phyloP scores from a whole-genome alignment of 1,140 invertebrate species.

The Anastrepha ludens region DNA sequence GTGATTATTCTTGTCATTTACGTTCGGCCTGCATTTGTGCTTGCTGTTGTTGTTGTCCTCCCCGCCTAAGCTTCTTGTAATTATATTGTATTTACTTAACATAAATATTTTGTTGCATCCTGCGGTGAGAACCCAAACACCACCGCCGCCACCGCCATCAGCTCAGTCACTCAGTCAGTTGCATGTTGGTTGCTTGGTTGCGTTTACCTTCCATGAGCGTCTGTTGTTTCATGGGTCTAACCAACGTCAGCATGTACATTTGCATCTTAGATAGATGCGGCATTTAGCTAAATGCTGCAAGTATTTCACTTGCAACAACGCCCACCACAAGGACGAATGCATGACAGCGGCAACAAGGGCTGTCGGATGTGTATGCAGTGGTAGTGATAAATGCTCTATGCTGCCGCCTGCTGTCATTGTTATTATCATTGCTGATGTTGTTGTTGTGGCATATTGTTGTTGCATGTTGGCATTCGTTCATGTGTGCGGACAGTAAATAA shows the following conservation, averaged over 20 bases:
- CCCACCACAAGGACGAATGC: not conserved
- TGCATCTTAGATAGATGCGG: conserved; percentile 11
- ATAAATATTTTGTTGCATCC: conserved; percentile 9
- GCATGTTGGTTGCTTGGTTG: not conserved
- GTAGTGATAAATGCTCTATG: too few relatives aligned
- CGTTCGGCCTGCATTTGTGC: not conserved
- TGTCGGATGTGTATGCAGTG: not conserved
- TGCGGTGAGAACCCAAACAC: not conserved
- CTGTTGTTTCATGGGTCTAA: not conserved
- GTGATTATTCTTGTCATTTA: not conserved
- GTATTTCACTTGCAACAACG: not conserved
- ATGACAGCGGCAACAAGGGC: not conserved
- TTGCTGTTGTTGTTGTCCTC: not conserved
- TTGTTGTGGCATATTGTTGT: not conserved
- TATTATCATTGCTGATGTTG: not conserved
- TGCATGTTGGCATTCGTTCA: conserved; percentile 6
- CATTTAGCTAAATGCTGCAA: not conserved
- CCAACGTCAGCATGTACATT: not conserved
- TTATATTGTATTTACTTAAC: conserved; percentile 26
- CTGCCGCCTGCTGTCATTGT: conserved; percentile 1
- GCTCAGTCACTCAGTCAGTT: not conserved
- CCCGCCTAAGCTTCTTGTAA: not conserved
- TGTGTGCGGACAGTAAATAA: not conserved
- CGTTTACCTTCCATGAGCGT: not conserved
- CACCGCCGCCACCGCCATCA: not conserved